These are phyloP conservation scores for Globicephala melas DNA, from an alignment of 2,113 vertebrate genomes.

Conservation along the genomic window DNA sequence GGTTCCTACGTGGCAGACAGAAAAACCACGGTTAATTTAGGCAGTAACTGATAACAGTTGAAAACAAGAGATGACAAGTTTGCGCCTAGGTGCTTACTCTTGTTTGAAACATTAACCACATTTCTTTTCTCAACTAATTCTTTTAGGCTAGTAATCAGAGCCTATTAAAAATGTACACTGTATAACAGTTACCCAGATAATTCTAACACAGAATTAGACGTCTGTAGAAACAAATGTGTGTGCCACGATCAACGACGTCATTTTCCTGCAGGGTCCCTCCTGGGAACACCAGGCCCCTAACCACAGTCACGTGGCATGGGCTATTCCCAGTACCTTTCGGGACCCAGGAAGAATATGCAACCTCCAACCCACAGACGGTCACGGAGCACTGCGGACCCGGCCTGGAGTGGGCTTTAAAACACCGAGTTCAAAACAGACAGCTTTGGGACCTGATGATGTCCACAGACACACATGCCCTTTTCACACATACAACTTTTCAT, in stretches of 20 bases:
- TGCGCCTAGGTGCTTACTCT: not conserved
- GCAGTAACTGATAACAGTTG: not conserved
- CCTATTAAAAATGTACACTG: conserved; percentile 48
- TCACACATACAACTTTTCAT: not conserved
- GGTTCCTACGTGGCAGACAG: not conserved
- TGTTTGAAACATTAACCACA: conserved; percentile 1
- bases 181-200: not conserved
- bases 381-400: fast-evolving
- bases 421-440: no score
- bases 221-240: not conserved
- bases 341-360: not conserved
- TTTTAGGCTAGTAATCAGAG: conserved; percentile 37
- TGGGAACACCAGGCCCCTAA: not conserved
- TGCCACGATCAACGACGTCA: not conserved
- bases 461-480: not conserved
- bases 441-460: not conserved
- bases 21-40: not conserved
- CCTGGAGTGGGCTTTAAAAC: not conserved
- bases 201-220: not conserved
- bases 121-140: conserved; percentile 17
- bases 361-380: not conserved
- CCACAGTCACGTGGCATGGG: not conserved
- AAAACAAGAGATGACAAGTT: not conserved
- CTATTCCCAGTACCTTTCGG: not conserved
- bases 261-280: not conserved